Base-by-base conservation (phyloP, 2,113 vertebrate species). In the Leuciscus idus region DNA sequence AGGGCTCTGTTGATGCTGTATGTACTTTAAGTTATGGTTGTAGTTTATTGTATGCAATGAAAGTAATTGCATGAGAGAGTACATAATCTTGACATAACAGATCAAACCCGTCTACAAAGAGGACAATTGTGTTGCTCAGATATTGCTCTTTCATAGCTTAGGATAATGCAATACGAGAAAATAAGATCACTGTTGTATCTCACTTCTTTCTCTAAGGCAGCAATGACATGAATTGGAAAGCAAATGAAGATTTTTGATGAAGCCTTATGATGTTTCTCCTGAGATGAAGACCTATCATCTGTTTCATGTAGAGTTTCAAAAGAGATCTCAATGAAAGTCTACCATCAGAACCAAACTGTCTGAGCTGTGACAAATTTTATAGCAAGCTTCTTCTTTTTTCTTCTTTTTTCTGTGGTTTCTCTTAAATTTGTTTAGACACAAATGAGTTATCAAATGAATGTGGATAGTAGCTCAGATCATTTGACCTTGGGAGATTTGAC, bases 401-500 rank as follows among this genome's bases (percentile, higher is more conserved):
- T 17, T 52, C 26, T 26, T 52, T 52, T 52, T 52, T 55, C 6
- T 21, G 8, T 21, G 66, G 0, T 39, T 72, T 39, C 19, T 39
- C 33, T 70, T 70, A 23, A 39, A 39, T 0, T 70, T 21, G 33
- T 21, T 21, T 23, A 23, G 6, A 21, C 64, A 10, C 33, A 70
- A 70, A 21, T 1, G 2, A 68, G 30, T 30, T 68, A 21, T 70
- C 21, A 70, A 70, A 70, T 39, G 1, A 39, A 70, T 39, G 9
- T 23, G 33, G 3, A 23, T 70, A 39, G 17, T 1, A 70, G 19
- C 33, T 70, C 70, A 26, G 39, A n/a, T 48, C 36, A 48, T 74
- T 26, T 74, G 72, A 74, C 43, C 72, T 74, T 74, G 43, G n/a
- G 6, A 48, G 6, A 74, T 74, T 74, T 48, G 23, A 73, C 21